These are phyloP conservation scores for Cetonia aurata DNA, from an alignment of 2,888 invertebrate species.

Conservation along the genomic window DNA sequence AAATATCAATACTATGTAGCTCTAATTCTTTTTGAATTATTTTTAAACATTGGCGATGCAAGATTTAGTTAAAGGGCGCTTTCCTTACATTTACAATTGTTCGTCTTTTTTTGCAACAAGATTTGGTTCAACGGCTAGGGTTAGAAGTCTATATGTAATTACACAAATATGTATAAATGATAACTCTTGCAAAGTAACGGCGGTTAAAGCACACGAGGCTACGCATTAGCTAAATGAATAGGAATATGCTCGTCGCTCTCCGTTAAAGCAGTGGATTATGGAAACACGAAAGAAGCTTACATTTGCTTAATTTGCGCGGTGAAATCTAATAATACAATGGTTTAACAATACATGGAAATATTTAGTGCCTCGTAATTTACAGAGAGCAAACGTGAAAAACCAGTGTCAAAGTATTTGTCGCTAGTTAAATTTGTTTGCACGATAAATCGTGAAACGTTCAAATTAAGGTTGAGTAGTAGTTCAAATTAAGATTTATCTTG, in stretches of 20 bases:
- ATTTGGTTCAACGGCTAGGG: no score
- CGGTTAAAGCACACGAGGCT: no score
- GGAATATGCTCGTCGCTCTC: constrained; percentile 5
- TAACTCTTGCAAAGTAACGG: no score
- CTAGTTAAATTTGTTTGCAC: constrained; percentile 49
- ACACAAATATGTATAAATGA: no score
- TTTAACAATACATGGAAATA: constrained; percentile 18
- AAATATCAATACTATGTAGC: no score
- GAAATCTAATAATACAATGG: constrained; percentile 46
- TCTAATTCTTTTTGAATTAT: no score
- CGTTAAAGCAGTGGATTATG: constrained; percentile 10
- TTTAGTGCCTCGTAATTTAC: constrained; percentile 44
- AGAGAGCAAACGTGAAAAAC: constrained; percentile 39
- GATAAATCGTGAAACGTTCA: constrained; percentile 45
- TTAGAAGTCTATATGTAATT: no score
- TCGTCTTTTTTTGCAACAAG: no score
- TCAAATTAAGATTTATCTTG: constrained; percentile 49
- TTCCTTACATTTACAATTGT: no score
- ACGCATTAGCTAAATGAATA: constrained; percentile 24
- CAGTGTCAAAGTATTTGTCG: constrained; percentile 45
- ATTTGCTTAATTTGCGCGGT: constrained; percentile 49
- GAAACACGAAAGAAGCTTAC: constrained; percentile 12
- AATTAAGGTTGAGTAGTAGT: constrained; percentile 49
- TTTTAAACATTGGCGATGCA: no score
- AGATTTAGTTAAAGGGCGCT: no score